Percentiles rank a stretch among this genome's conserved stretches.
phyloP scores from a whole-genome alignment of 2,888 invertebrate species.

The Tenthredo livida region DNA sequence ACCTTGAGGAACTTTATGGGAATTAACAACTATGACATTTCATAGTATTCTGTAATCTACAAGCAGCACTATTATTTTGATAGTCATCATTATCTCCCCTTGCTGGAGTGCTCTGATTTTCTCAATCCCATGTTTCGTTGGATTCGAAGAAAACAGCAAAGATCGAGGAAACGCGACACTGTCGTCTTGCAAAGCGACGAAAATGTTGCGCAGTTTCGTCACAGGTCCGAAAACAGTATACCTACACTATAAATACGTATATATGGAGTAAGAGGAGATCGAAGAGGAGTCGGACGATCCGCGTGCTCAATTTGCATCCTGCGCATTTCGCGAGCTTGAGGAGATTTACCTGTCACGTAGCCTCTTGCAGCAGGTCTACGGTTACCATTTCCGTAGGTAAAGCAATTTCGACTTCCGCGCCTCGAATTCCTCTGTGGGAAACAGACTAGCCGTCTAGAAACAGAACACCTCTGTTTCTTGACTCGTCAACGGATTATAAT shows the following conservation, averaged over 20 bases:
- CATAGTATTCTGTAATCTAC: not conserved
- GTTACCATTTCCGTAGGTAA: constrained; percentile 48
- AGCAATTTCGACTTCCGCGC: constrained; percentile 62
- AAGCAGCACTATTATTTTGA: not conserved
- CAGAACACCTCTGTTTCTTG: constrained; percentile 46
- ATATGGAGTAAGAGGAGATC: constrained; percentile 33
- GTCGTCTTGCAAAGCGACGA: not conserved
- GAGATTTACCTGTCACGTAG: constrained; percentile 36
- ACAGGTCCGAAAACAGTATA: constrained; percentile 34
- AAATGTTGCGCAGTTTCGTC: not conserved
- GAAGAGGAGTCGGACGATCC: constrained; percentile 44
- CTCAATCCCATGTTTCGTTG: not conserved
- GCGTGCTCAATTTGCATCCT: constrained; percentile 48
- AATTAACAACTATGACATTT: not conserved
- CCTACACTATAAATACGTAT: not conserved
- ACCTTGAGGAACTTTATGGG: not conserved
- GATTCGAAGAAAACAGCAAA: not conserved
- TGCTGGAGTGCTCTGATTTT: not conserved
- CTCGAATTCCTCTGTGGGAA: constrained; percentile 62
- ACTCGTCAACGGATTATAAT: constrained; percentile 45
- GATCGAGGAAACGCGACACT: constrained; percentile 14
- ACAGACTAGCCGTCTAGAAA: constrained; percentile 23
- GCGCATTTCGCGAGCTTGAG: constrained; percentile 22
- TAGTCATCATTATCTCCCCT: constrained; percentile 12
- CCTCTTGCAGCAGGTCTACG: constrained; percentile 2